Conservation (phyloP, 1,140 invertebrate genomes). For the Cotesia vestalis region DNA sequence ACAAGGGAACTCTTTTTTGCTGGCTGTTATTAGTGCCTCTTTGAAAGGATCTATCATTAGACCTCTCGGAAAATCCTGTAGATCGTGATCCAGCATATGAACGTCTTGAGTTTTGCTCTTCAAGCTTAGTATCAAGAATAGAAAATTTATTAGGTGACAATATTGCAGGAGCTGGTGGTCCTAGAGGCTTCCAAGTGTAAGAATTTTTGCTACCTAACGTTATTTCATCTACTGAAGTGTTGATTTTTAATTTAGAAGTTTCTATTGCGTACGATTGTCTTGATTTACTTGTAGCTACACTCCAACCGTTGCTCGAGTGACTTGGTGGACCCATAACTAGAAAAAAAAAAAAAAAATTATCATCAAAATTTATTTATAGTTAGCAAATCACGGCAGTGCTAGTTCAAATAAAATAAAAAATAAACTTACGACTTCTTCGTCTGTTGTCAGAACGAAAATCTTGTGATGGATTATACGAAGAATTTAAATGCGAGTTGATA, state of each 20-base stretch:
- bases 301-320: constrained; percentile 54
- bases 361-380: neutral
- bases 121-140: constrained; percentile 58
- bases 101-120: constrained; percentile 60
- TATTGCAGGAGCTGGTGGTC: constrained; percentile 42
- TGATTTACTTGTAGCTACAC: constrained; percentile 49
- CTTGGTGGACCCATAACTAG: neutral
- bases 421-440: constrained; percentile 61
- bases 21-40: no score
- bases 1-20: no score
- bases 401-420: no score
- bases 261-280: constrained; percentile 62
- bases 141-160: constrained; percentile 63
- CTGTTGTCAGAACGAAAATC: constrained; percentile 59
- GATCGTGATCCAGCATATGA: constrained; percentile 56
- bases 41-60: neutral
- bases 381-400: no score
- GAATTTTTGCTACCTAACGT: constrained; percentile 58
- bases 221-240: constrained; percentile 62
- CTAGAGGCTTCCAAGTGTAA: constrained; percentile 53
- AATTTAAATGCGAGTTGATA: constrained; percentile 67
- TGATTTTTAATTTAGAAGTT: constrained; percentile 66
- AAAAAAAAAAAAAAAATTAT: constrained; percentile 12
- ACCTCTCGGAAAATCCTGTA: constrained; percentile 39
- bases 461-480: constrained; percentile 61